phyloP scores from a whole-genome alignment of 2,888 invertebrate species.

The Acrobasis repandana region DNA sequence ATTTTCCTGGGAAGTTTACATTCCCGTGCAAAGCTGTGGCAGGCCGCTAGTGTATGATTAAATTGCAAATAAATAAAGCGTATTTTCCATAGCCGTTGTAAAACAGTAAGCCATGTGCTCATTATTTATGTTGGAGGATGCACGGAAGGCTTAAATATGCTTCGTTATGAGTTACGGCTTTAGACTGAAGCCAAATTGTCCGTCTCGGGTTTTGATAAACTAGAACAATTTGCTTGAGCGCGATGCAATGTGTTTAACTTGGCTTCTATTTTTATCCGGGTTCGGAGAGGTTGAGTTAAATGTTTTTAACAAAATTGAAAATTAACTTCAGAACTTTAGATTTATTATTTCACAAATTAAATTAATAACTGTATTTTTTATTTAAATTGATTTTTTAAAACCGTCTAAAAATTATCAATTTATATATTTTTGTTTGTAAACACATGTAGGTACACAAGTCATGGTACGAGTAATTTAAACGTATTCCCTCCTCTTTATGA shows the following conservation, averaged over 20 bases:
- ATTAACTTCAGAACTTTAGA: not conserved
- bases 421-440: too few species aligned
- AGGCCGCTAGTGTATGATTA: not conserved
- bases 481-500: too few species aligned
- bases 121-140: slow-evolving; percentile 18
- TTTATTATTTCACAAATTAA: too few species aligned
- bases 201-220: slow-evolving; percentile 21
- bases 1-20: not conserved
- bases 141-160: slow-evolving; percentile 20
- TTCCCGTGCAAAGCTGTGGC: not conserved
- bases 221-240: slow-evolving; percentile 19
- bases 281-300: slow-evolving; percentile 5
- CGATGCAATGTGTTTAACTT: slow-evolving; percentile 8
- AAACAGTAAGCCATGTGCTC: not conserved
- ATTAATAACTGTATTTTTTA: too few species aligned
- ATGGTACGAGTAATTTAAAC: too few species aligned
- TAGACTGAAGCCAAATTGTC: slow-evolving; percentile 20
- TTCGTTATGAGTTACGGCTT: slow-evolving; percentile 19
- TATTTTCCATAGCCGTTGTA: slow-evolving; percentile 13
- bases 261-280: slow-evolving; percentile 7
- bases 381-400: too few species aligned
- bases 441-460: too few species aligned
- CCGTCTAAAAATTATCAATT: too few species aligned
- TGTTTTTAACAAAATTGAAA: not conserved
- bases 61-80: not conserved